Percentiles rank a stretch among this genome's conserved stretches.
Conservation (phyloP, 2,888 invertebrate species). For the Diabrotica balteata region DNA sequence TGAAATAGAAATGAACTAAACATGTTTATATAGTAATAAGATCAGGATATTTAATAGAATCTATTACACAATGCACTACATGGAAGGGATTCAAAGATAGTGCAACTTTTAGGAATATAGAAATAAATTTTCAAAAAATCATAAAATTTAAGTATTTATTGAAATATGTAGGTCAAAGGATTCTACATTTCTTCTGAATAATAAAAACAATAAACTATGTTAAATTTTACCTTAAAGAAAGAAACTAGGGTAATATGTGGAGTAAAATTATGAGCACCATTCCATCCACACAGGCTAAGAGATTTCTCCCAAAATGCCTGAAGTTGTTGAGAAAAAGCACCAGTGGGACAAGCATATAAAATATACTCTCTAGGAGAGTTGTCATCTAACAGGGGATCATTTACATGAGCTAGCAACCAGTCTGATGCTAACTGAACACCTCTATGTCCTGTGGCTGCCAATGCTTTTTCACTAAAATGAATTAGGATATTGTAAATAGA, state of each 20-base stretch:
- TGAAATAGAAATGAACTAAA: conserved; percentile 47
- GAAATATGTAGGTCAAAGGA: no score
- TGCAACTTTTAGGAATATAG: not conserved
- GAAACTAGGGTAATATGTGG: conserved; percentile 91
- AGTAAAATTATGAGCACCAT: conserved; percentile 88
- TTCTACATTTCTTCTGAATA: no score
- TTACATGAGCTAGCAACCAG: conserved; percentile 89
- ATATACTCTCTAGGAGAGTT: conserved; percentile 84
- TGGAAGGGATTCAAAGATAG: no score
- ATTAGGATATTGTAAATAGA: not conserved
- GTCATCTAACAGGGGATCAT: conserved; percentile 81
- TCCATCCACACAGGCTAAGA: conserved; percentile 79
- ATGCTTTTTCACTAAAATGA: conserved; percentile 77
- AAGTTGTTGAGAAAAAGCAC: conserved; percentile 74
- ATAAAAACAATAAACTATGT: no score
- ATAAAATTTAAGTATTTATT: no score
- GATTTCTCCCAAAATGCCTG: conserved; percentile 82
- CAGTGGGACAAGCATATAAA: conserved; percentile 86
- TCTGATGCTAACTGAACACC: conserved; percentile 89
- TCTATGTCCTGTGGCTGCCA: conserved; percentile 88
- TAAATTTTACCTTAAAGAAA: conserved; percentile 77
- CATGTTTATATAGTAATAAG: no score
- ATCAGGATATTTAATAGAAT: no score
- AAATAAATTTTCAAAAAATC: no score
- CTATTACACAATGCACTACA: no score